Evolutionary conservation across 2,888 invertebrate genomes (phyloP).

Genomic region (Lochmaea capreae): DNA sequence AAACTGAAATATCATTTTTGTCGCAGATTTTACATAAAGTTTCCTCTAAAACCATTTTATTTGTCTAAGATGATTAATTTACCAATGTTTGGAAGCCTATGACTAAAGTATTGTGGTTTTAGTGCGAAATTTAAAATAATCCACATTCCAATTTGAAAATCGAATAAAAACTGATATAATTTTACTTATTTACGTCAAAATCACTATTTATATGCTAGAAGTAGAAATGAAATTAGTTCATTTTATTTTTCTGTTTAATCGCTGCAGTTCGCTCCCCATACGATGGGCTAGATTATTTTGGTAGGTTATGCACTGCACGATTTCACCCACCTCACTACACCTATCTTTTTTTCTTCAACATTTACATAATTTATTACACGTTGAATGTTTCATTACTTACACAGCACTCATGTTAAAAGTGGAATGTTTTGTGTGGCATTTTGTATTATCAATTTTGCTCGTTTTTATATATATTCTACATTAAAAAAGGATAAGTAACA

Average conservation of each 20-base stretch:
- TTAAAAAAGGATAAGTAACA: too few relatives aligned
- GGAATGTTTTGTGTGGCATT: slow-evolving; percentile 12
- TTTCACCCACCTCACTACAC: slow-evolving; percentile 1
- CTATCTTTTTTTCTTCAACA: slow-evolving; percentile 40
- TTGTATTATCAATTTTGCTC: slow-evolving; percentile 1
- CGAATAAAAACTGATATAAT: too few relatives aligned
- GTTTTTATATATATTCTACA: not conserved
- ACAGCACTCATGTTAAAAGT: slow-evolving; percentile 32
- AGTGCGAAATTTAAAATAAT: too few relatives aligned
- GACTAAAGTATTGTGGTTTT: too few relatives aligned
- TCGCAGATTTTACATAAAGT: too few relatives aligned
- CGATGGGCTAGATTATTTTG: slow-evolving; percentile 64
- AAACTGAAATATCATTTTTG: too few relatives aligned
- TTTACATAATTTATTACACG: slow-evolving; percentile 24
- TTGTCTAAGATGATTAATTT: too few relatives aligned
- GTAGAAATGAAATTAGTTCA: slow-evolving; percentile 41
- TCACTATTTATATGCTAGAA: slow-evolving; percentile 27
- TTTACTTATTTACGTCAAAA: not conserved
- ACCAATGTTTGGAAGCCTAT: too few relatives aligned
- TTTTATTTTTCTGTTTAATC: slow-evolving; percentile 54
- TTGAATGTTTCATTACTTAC: slow-evolving; percentile 10
- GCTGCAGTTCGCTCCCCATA: slow-evolving; percentile 64
- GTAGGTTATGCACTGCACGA: slow-evolving; percentile 61
- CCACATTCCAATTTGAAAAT: too few relatives aligned
- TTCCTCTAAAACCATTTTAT: too few relatives aligned